Conservation (phyloP, 2,888 invertebrate genomes). For the Cryptocephalus moraei region DNA sequence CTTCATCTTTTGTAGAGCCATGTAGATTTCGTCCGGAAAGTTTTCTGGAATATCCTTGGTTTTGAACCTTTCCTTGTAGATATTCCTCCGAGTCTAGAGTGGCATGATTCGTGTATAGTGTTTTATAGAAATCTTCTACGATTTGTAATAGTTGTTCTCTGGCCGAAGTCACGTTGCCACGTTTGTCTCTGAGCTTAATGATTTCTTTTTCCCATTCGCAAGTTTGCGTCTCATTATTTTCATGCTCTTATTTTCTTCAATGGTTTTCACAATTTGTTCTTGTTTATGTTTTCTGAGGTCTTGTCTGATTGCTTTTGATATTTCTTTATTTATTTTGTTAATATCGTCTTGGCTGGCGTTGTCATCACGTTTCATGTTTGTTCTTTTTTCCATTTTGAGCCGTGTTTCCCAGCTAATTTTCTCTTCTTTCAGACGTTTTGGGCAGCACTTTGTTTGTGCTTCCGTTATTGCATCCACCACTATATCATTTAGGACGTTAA, state of each 20-base stretch:
- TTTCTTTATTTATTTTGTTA: too few species aligned
- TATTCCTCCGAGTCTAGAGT: not conserved
- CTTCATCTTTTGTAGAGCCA: not conserved
- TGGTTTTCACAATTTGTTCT: too few species aligned
- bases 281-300: too few species aligned
- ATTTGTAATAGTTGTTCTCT: not conserved
- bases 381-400: too few species aligned
- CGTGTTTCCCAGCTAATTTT: too few species aligned
- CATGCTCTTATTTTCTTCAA: not conserved
- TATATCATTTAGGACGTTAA: too few species aligned
- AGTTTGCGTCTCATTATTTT: not conserved
- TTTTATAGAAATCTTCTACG: not conserved
- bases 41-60: not conserved
- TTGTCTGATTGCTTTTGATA: too few species aligned
- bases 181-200: not conserved
- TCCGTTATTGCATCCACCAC: too few species aligned
- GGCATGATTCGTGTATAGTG: not conserved
- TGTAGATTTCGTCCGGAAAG: not conserved
- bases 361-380: too few species aligned
- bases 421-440: too few species aligned
- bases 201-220: not conserved
- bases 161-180: not conserved
- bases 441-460: too few species aligned
- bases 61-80: not conserved
- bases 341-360: too few species aligned